Evolutionary conservation across 1,140 invertebrate genomes (phyloP).

Genomic region (Atta texana): DNA sequence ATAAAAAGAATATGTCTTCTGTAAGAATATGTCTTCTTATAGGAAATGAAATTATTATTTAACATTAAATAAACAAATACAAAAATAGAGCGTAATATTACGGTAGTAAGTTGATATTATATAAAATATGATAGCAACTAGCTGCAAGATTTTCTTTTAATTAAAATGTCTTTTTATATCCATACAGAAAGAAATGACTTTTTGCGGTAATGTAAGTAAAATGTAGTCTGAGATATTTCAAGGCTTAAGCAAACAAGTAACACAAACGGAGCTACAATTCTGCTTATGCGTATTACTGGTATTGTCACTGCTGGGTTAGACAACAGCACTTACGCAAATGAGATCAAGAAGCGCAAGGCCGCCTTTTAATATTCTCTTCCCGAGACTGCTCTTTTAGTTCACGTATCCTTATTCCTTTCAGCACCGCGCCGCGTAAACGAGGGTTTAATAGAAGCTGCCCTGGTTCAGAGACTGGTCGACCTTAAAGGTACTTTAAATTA

Average conservation of each 20-base stretch:
- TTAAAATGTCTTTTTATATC: neutral
- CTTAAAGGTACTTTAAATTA: slow-evolving; percentile 74
- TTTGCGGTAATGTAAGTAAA: neutral
- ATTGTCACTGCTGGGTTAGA: slow-evolving; percentile 37
- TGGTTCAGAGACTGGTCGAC: slow-evolving; percentile 66
- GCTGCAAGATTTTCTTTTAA: neutral
- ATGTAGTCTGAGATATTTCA: neutral
- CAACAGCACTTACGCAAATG: slow-evolving; percentile 76
- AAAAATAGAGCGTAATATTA: neutral
- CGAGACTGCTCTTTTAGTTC: slow-evolving; percentile 42
- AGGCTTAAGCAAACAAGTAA: slow-evolving; percentile 1
- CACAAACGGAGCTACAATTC: slow-evolving; percentile 10
- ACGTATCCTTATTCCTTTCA: neutral
- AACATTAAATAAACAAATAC: slow-evolving; percentile 16
- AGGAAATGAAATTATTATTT: neutral
- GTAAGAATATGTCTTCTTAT: neutral
- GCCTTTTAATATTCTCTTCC: slow-evolving; percentile 63
- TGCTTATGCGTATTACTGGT: slow-evolving; percentile 2
- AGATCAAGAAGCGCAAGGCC: slow-evolving; percentile 63
- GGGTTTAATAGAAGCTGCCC: slow-evolving; percentile 71
- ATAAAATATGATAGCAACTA: neutral
- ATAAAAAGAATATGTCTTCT: neutral
- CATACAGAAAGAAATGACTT: neutral
- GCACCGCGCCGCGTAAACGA: slow-evolving; percentile 49
- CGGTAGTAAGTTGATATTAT: neutral